Evolutionary conservation across 2,797 vertebrate species (phyloP), one percentile per base, ranked within the genome.

Genomic region (Centropyge bicolor): DNA sequence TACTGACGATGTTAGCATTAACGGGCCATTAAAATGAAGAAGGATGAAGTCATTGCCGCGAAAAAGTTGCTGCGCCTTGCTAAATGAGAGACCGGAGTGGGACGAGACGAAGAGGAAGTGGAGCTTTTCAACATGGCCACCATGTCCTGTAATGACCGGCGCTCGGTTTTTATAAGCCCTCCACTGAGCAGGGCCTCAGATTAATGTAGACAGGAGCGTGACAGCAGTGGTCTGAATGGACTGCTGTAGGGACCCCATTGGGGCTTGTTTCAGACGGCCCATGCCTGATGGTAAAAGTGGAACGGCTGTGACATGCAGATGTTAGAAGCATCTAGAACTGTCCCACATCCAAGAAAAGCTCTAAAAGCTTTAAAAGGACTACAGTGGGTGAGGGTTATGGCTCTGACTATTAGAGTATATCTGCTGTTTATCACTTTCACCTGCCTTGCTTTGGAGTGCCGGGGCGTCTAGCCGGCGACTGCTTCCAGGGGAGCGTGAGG

Each of bases 1-100:
- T 86, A 89, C 91, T 90, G 92, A 93, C 85, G 87, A 92, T 90
- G 89, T 87, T 88, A 88, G 86, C 90, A 91, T 94, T 92, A 95
- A 91, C 87, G 83, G 86, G 86, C 88, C 90, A 90, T 93, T 92
- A 92, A 93, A 92, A 89, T 85, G 85, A 89, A 88, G 82, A 89
- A 65, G 81, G 83, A 90, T 91, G 80, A 91, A 94, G 89, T 87
- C 87, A 84, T 82, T 46, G 82, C 66, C 41, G 20, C 64, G 60
- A 77, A 79, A 57, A 89, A 87, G 88, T 89, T 88, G 86, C 81
- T 55, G 78, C 12, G 76, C 65, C 82, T 72, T 41, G 67, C 78
- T 87, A 84, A 91, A 90, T 49, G 81, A 72, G 65, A 73, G 67
- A 79, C 70, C 6, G 4, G 81, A 74, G 64, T 7, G 45, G 61